Percentiles rank a stretch among this genome's conserved stretches.
These are phyloP conservation scores for Melanaphis sacchari DNA, from an alignment of 1,140 invertebrate species.

Conservation along the genomic window DNA sequence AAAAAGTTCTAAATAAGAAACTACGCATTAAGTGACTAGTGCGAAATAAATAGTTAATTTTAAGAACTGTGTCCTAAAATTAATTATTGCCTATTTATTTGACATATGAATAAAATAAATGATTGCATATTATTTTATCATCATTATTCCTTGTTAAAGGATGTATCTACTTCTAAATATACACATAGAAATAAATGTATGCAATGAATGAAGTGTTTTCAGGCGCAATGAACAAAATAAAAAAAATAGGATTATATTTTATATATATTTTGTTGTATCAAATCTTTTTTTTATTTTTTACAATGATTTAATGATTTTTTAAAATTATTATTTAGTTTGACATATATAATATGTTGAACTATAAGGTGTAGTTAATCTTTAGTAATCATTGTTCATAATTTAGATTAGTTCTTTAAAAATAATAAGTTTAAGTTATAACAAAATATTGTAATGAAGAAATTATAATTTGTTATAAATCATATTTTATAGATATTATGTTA, in stretches of 20 bases:
- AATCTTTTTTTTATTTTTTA: background rate
- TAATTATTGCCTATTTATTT: background rate
- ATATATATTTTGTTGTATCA: background rate
- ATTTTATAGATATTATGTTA: background rate
- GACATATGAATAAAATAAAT: no score
- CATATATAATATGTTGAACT: background rate
- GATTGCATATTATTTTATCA: background rate
- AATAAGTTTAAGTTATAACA: background rate
- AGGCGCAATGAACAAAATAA: background rate
- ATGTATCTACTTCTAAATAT: background rate
- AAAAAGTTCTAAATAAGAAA: no score
- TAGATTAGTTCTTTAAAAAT: background rate
- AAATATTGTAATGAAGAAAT: background rate
- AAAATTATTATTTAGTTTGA: background rate
- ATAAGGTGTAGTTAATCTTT: background rate
- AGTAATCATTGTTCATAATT: background rate
- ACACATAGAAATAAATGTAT: background rate
- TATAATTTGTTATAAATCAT: background rate
- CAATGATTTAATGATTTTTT: background rate
- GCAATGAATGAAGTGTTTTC: background rate
- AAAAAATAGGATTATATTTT: background rate
- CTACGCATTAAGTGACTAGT: no score
- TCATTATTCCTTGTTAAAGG: background rate
- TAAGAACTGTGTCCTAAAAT: background rate
- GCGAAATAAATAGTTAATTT: background rate